phyloP scores from a whole-genome alignment of 2,797 vertebrate species.

The Babyrousa celebensis region DNA sequence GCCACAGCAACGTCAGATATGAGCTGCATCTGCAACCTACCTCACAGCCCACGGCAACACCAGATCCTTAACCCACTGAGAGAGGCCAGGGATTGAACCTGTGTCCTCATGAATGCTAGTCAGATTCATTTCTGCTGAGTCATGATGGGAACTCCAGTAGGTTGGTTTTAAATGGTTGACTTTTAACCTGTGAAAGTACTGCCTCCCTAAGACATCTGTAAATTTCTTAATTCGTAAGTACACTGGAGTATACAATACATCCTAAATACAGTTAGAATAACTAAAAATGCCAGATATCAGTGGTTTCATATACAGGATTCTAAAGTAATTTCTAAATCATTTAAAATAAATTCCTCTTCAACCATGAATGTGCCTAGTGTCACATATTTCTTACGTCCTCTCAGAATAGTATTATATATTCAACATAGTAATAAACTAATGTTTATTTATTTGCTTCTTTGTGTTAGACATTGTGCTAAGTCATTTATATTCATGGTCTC shows the following conservation, averaged over 20 bases:
- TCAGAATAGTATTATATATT: background rate
- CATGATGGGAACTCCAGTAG: background rate
- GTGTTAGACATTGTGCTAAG: background rate
- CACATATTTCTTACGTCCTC: conserved; percentile 10
- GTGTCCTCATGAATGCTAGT: too few species aligned
- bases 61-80: too few species aligned
- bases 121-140: too few species aligned
- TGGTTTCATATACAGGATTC: background rate
- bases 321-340: conserved; percentile 27
- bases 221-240: conserved; percentile 29
- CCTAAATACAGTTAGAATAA: conserved; percentile 1
- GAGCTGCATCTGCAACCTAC: too few species aligned
- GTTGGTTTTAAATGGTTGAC: background rate
- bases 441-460: conserved; percentile 14
- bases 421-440: background rate
- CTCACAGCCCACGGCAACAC: too few species aligned
- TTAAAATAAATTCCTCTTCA: conserved; percentile 46
- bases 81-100: too few species aligned
- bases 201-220: background rate
- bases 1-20: too few species aligned
- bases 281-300: background rate
- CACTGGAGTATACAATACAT: background rate
- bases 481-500: background rate
- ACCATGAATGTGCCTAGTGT: background rate
- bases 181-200: background rate